Evolutionary conservation across 2,113 vertebrate genomes (phyloP), one percentile per base, ranked within the genome.

Genomic region (Meriones unguiculatus): DNA sequence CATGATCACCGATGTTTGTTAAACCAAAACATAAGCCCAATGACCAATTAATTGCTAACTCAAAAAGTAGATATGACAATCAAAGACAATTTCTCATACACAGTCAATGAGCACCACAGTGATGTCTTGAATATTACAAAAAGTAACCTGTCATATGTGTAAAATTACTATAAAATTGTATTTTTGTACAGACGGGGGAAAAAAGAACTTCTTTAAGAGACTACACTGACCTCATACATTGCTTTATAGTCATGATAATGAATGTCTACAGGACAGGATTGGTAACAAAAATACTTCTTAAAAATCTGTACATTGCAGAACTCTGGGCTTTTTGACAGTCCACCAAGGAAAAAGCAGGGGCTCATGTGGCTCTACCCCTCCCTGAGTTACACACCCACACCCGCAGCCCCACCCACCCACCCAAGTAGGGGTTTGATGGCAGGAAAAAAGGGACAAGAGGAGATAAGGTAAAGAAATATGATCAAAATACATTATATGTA

Each of bases 81-180:
- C 28, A 95, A 57, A 0, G 7, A 77, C 30, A 75, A 2, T 78
- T 91, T 76, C 50, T 77, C 25, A 86, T 15, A 54, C 0, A 54
- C 0, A 2, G 20, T 85, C 38, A 93, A 25, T 70, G 13, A 89
- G 38, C 85, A 92, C 3, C 70, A 86, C 22, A 96, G 73, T 54
- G 14, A 92, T 62, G 0, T 81, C 15, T 64, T 38, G 92, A 95
- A 97, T 24, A 62, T 59, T 72, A 78, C 17, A 78, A 81, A 94
- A 65, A 67, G 50, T 78, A 92, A 9, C 64, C 8, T 75, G 85
- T 50, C 76, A 88, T 46, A 88, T 17, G 0, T 46, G 25, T 7
- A 38, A 35, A 64, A 41, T 64, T 84, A 12, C 62, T 64, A 64
- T 84, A 62, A 25, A 46, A 46, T 65, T 41, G 46, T 65, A 65